Evolutionary conservation across 2,888 invertebrate species (phyloP), one percentile per base, ranked within the genome.

Genomic region (Euzetes globulus): DNA sequence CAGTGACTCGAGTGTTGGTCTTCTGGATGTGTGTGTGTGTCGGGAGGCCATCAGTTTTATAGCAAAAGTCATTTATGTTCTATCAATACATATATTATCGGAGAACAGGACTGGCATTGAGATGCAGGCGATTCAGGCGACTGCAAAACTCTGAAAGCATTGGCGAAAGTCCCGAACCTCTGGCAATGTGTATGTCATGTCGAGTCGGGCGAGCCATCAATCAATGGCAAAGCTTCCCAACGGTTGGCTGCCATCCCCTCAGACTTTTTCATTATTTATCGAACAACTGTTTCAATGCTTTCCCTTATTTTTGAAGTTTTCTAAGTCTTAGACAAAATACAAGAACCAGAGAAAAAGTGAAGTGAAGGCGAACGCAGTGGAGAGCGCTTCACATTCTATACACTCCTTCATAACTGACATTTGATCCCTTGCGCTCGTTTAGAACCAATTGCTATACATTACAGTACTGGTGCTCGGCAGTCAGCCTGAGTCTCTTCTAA

Each of bases 321-420:
- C 19, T 19, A n/a, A 50, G 50, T 22, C 55, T 22, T 1, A 68
- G 68, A 41, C 68, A 68, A 68, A 41, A 41, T 22, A 60, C 3
- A 25, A 27, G 58, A 13, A 58, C 25, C n/a, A 50, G 15, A n/a
- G 7, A 45, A 58, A 7, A 22, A 27, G 5, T 27, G 15, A 19
- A 25, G 27, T 60, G 27, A 27, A 25, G 25, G 27, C 60, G 7
- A 52, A 52, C 19, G 5, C 52, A 52, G 22, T 4, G 15, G 19
- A 27, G 17, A 9, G 22, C 27, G 15, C 1, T 22, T 41, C 37
- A 22, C 68, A 68, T 41, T 68, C 68, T 41, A 41, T 68, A 68
- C 68, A 68, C 68, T 68, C 68, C 68, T 68, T 68, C 68, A 68
- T 68, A 68, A 68, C 68, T 68, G 68, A 68, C 68, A 68, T 68